Percentiles rank a stretch among this genome's conserved stretches.
Evolutionary conservation across 2,797 vertebrate genomes (phyloP).

Genomic region (Parambassis ranga): DNA sequence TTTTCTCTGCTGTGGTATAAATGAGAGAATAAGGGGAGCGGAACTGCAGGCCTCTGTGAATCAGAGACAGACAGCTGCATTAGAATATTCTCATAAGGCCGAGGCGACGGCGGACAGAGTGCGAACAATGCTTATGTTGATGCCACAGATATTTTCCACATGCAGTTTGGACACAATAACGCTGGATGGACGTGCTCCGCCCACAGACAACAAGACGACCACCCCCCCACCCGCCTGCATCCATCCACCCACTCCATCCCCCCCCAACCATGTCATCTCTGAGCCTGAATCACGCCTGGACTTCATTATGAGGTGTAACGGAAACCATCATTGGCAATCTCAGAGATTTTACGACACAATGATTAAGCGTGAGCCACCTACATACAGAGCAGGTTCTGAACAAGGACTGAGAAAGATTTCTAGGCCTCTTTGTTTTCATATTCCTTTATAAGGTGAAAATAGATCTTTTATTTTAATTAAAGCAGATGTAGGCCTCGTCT

Average conservation of each 20-base stretch:
- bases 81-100: constrained; percentile 6
- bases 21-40: constrained; percentile 16
- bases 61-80: background rate
- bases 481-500: background rate
- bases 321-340: constrained; percentile 62
- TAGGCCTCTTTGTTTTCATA: background rate
- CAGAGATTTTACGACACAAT: constrained; percentile 58
- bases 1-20: background rate
- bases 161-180: constrained; percentile 44
- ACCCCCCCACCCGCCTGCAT: background rate
- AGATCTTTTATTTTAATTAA: background rate
- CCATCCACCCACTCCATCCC: too few relatives aligned
- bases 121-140: constrained; percentile 45
- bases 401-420: background rate
- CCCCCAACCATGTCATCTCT: too few relatives aligned
- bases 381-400: constrained; percentile 25
- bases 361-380: constrained; percentile 33
- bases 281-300: constrained; percentile 58
- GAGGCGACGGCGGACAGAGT: constrained; percentile 6
- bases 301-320: constrained; percentile 63
- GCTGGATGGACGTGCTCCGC: constrained; percentile 46
- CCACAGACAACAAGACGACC: constrained; percentile 45
- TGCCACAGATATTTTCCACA: constrained; percentile 49
- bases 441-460: background rate
- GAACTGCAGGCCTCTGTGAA: constrained; percentile 39